These are phyloP conservation scores for Aulostomus chinensis DNA, from an alignment of 2,797 vertebrate species.

Conservation along the genomic window DNA sequence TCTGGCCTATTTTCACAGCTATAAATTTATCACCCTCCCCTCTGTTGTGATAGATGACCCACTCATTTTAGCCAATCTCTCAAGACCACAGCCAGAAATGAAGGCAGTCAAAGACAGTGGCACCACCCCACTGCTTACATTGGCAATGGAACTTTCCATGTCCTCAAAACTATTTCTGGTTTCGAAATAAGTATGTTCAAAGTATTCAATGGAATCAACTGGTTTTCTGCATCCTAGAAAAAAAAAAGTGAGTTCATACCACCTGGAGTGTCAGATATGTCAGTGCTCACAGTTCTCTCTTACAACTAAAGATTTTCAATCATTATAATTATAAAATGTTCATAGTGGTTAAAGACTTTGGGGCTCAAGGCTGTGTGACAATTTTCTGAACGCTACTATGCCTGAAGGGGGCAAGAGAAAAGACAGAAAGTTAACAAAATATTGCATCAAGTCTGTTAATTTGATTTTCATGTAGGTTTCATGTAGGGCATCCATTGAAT, in stretches of 20 bases:
- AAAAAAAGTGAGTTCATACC: too few relatives aligned
- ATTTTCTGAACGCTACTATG: conserved; percentile 7
- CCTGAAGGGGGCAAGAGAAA: neutral
- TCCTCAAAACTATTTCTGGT: conserved; percentile 40
- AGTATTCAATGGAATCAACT: too few relatives aligned
- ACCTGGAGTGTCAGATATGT: too few relatives aligned
- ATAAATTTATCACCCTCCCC: conserved; percentile 75
- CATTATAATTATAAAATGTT: too few relatives aligned
- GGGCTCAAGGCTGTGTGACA: too few relatives aligned
- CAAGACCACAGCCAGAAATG: conserved; percentile 70
- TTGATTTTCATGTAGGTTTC: too few relatives aligned
- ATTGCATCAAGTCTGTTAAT: too few relatives aligned
- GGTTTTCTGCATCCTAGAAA: neutral
- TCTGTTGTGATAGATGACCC: conserved; percentile 78
- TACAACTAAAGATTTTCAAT: too few relatives aligned
- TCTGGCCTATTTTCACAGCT: conserved; percentile 78
- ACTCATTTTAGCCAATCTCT: conserved; percentile 77
- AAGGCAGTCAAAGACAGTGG: conserved; percentile 58
- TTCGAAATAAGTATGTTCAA: conserved; percentile 7
- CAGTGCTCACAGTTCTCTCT: too few relatives aligned
- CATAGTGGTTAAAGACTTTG: too few relatives aligned
- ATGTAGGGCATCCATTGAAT: too few relatives aligned
- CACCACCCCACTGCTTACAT: conserved; percentile 37
- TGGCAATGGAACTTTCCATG: conserved; percentile 45
- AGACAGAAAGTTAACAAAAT: conserved; percentile 9